Base-by-base conservation (phyloP, 1,140 invertebrate species). In the Heterodera carotae region DNA sequence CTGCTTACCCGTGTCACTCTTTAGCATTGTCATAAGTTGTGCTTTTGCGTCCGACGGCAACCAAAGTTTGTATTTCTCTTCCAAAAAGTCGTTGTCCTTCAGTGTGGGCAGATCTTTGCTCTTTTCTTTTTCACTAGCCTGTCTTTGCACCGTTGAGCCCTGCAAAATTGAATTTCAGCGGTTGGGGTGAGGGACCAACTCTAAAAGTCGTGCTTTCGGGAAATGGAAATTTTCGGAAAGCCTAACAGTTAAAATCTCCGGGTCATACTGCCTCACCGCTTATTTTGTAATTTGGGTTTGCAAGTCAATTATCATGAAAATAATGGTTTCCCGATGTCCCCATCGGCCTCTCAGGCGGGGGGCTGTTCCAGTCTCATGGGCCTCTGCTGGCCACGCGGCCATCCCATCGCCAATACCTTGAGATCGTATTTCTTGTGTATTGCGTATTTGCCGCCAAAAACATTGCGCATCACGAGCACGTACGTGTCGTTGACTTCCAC, bases 51-150 rank as follows among this genome's bases (percentile, higher is more conserved):
- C 94, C 27, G 93, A 92, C 0, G 96, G 96, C 81, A 99, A 94
- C 84, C 93, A 92, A 82, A 99, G 93, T 87, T 94, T 94, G 77
- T 93, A 93, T 78, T 94, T 94, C 88, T 98, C 95, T 86, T 96
- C 96, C 25, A 98, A 92, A 88, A 99, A 99, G 90, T 99, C 97
- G 88, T 98, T 99, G 89, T 99, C 97, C 89, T 99, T 99, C 64
- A 94, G 92, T 8, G 96, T 98, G 0, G 97, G 97, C 76, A 98
- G 90, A 81, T 96, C 94, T 88, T 99, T 99, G 84, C 89, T 88
- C 80, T 88, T 90, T 88, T 99, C 97, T 88, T 98, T 98, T 78
- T 98, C 95, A 7, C 94, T 97, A 10, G 97, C 97, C 89, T 97
- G 95, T 68, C 97, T 91, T 89, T 98, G 96, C 12, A 99, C 95